These are phyloP conservation scores for Epizoanthus stellaris DNA, from an alignment of 92 coral and sea anemone species.

Conservation along the genomic window DNA sequence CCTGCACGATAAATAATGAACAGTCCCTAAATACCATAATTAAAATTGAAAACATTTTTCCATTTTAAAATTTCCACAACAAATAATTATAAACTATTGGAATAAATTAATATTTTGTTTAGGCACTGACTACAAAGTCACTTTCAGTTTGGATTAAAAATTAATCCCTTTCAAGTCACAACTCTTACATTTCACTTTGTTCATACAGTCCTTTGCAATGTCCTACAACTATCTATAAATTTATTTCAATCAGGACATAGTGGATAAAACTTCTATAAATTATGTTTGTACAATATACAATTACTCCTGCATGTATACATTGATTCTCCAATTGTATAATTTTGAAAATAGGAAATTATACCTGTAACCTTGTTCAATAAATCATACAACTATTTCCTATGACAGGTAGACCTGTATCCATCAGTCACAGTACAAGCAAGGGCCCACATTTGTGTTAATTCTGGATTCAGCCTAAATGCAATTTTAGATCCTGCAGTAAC, in stretches of 20 bases:
- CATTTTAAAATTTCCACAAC: no score
- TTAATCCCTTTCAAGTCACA: no score
- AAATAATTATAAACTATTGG: not conserved
- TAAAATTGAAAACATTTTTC: no score
- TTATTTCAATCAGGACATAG: not conserved
- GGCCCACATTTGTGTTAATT: not conserved
- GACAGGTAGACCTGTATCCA: not conserved
- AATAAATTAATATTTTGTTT: not conserved
- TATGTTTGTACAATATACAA: slow-evolving; percentile 7
- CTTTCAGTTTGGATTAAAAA: no score
- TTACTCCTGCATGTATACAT: not conserved
- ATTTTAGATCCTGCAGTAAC: no score
- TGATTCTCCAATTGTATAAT: not conserved
- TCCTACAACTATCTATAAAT: not conserved
- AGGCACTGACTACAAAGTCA: no score
- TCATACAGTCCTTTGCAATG: not conserved
- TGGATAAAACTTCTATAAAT: not conserved
- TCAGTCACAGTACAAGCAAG: not conserved
- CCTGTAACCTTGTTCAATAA: no score
- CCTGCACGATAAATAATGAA: no score
- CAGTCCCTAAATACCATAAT: no score
- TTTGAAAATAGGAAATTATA: not conserved
- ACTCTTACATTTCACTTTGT: not conserved
- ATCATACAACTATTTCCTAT: not conserved
- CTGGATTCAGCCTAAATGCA: no score